Base-by-base conservation (phyloP, 2,113 vertebrate species). In the Sakesphorus luctuosus region DNA sequence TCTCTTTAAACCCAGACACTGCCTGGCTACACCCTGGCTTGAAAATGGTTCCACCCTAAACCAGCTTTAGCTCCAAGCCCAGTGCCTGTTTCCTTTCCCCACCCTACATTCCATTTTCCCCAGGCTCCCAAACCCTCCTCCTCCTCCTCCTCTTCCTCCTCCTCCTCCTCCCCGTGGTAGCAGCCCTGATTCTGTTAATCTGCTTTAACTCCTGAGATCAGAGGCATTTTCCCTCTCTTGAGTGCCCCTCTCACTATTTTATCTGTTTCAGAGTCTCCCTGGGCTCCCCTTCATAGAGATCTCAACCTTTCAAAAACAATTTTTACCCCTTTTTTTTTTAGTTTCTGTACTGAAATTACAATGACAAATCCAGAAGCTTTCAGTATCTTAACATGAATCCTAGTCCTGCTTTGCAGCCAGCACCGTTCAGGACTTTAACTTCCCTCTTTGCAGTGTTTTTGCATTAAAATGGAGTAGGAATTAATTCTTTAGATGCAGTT, bases 91-190 rank as follows among this genome's bases (percentile, higher is more conserved):
- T 98, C 98, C 98, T 98, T 98, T 98, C 98, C 98, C 98, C 98
- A 98, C 98, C 98, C 98, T 98, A 97, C 98, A 98, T 98, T 99
- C 98, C 97, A 91, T 94, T 98, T 99, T 98, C 98, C 98, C 98
- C 97, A 97, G 97, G 97, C 97, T 98, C 97, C 98, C 97, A 87
- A 84, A 40, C 94, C 97, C 59, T 93, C 97, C 97, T 94, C 96
- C 97, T 97, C 94, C 96, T 96, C 40, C 40, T 43, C 94, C 96
- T 97, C 97, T 95, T 94, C 92, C 78, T 96, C 94, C 85, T 95
- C 91, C 95, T 94, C 92, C 78, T 96, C 94, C 85, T 95, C 91
- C 95, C 75, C 11, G 6, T 61, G 66, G 93, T 88, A 87, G 83
- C 86, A 85, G 84, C 90, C 81, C 47, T 93, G 86, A 92, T 84